Evolutionary conservation across 2,797 vertebrate species (phyloP), one percentile per base, ranked within the genome.

Genomic region (Myotis findleyi): DNA sequence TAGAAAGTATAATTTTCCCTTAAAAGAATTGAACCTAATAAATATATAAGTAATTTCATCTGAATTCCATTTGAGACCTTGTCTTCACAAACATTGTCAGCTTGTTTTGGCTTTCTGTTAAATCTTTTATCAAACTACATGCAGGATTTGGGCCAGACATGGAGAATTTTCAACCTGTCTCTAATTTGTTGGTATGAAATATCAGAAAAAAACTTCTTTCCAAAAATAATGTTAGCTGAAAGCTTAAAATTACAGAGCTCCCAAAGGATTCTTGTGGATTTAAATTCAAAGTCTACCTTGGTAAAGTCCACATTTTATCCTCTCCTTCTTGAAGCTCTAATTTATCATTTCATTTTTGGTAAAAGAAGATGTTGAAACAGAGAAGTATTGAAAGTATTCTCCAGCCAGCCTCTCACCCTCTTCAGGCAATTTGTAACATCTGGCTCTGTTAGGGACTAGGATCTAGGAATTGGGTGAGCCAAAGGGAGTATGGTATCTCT

Each of bases 21-120:
- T 33, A 85, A 85, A 93, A 81, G 20, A 59, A 84, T 57, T 33
- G 27, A 95, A 82, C 16, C 16, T 93, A 87, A 95, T 69, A 80
- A 94, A 91, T 44, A n/a, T 71, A 16, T 71, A 89, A 91, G 71
- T 83, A 81, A 95, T 89, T 82, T 84, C 89, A 94, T 96, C 59
- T 44, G 47, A 44, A 44, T 94, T 91, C n/a, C 51, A 83, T 80
- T 66, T 95, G 79, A 82, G 44, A 59, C 53, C 41, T 93, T 91
- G 41, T 93, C 71, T 91, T 95, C 12, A n/a, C 25, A 94, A 89
- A 86, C 57, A 62, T 75, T 93, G 87, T 27, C 66, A 94, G 71
- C 53, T 97, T 89, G 20, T 94, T 96, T 96, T 93, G 96, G 84
- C 80, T 89, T 94, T 95, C 76, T 83, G 71, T 94, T 93, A 87